phyloP scores from a whole-genome alignment of 2,113 vertebrate species.

The Pseudorectes ferrugineus region DNA sequence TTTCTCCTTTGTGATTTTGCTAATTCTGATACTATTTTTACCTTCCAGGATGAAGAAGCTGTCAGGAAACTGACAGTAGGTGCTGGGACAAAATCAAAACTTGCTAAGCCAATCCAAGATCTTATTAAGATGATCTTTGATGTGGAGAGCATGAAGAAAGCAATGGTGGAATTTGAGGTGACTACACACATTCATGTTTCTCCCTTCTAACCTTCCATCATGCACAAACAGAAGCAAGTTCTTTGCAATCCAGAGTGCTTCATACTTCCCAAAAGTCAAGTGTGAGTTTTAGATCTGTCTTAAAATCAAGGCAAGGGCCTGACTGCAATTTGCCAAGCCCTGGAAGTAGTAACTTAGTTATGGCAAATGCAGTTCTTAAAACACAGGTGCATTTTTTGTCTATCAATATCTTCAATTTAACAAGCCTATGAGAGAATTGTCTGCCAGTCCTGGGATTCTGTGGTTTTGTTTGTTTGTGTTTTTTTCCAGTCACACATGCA shows the following conservation, averaged over 20 bases:
- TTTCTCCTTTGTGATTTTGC: slow-evolving; percentile 35
- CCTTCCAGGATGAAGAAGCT: slow-evolving; percentile 90
- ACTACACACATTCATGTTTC: neutral
- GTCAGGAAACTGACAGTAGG: slow-evolving; percentile 88
- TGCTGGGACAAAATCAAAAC: slow-evolving; percentile 87
- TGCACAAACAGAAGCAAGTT: neutral
- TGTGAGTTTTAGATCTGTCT: neutral
- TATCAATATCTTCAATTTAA: neutral
- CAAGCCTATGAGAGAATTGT: neutral
- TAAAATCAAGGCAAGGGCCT: neutral
- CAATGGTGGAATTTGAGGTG: slow-evolving; percentile 99
- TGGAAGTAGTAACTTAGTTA: neutral
- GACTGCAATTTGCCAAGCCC: neutral
- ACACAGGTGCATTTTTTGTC: neutral
- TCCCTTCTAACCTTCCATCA: neutral
- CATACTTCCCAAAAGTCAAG: neutral
- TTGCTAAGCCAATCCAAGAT: slow-evolving; percentile 87
- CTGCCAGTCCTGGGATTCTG: neutral
- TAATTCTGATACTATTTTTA: slow-evolving; percentile 33
- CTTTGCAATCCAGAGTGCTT: neutral
- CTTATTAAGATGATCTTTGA: slow-evolving; percentile 96
- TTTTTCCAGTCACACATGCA: neutral
- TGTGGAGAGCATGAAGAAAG: slow-evolving; percentile 99
- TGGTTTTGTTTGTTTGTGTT: neutral
- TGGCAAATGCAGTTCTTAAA: neutral